These are phyloP conservation scores for Paguma larvata DNA, from an alignment of 2,797 vertebrate genomes.

Conservation along the genomic window DNA sequence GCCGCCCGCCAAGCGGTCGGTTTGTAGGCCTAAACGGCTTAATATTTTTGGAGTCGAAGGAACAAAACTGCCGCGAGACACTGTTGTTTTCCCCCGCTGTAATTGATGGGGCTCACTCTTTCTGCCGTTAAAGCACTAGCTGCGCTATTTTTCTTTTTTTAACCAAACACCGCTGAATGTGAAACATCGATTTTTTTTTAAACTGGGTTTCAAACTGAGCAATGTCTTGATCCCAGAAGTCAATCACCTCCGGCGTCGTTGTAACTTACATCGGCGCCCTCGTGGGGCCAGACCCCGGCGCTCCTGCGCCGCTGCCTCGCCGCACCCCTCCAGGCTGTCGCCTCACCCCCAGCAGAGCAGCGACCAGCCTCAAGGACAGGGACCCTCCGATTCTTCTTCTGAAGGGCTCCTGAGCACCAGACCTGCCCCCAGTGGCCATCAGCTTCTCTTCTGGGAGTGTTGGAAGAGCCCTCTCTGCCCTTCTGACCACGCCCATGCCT, in stretches of 20 bases:
- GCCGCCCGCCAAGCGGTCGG: background rate
- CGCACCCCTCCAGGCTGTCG: accelerated
- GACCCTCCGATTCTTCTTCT: background rate
- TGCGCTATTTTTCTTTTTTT: constrained; percentile 84
- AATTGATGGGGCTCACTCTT: constrained; percentile 81
- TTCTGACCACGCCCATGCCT: background rate
- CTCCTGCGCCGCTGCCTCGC: background rate
- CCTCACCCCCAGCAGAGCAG: too few species aligned
- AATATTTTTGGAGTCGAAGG: constrained; percentile 73
- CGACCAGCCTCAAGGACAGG: background rate
- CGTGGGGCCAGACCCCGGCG: constrained; percentile 34
- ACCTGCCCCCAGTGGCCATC: background rate
- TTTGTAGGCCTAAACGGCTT: constrained; percentile 74
- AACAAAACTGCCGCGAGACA: constrained; percentile 69
- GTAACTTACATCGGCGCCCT: constrained; percentile 46
- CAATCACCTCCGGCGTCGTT: constrained; percentile 74
- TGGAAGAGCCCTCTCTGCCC: background rate
- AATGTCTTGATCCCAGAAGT: constrained; percentile 78
- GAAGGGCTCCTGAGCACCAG: background rate
- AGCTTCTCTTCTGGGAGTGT: background rate
- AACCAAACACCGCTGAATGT: constrained; percentile 82
- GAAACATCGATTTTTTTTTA: constrained; percentile 82
- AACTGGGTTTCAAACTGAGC: constrained; percentile 78
- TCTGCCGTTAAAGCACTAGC: constrained; percentile 66
- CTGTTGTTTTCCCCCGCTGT: background rate